phyloP scores from a whole-genome alignment of 1,140 invertebrate genomes.

The Hyposmocoma kahamanoa region DNA sequence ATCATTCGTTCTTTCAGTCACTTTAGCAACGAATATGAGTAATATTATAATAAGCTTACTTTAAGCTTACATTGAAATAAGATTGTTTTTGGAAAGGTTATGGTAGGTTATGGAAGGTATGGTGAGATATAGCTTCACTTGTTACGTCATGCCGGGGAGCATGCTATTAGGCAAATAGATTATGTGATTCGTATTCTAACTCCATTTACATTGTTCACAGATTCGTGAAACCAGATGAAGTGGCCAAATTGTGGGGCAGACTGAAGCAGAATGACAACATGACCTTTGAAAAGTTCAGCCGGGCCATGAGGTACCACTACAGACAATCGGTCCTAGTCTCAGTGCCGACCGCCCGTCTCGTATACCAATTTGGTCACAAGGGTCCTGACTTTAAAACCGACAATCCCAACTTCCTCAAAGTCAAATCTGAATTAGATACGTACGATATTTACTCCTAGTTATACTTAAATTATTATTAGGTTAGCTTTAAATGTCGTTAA shows the following conservation, averaged over 20 bases:
- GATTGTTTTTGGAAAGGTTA: no score
- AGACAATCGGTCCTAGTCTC: conserved; percentile 86
- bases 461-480: conserved; percentile 21
- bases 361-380: conserved; percentile 90
- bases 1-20: no score
- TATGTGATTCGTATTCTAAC: conserved; percentile 1
- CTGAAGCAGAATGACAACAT: conserved; percentile 91
- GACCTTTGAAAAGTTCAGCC: conserved; percentile 95
- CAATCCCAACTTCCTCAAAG: conserved; percentile 78
- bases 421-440: conserved; percentile 47
- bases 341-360: conserved; percentile 85
- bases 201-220: conserved; percentile 60
- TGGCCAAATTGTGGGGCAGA: conserved; percentile 91
- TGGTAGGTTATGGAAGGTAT: no score
- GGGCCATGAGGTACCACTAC: conserved; percentile 96
- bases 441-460: conserved; percentile 48
- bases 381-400: conserved; percentile 83
- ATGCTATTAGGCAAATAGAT: no score
- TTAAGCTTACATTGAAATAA: no score
- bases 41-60: no score
- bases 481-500: no score
- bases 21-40: no score
- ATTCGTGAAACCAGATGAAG: conserved; percentile 92
- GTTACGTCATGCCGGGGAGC: no score
- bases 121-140: no score